These are phyloP conservation scores for Ceyx cyanopectus DNA, from an alignment of 2,113 vertebrate genomes.

Conservation along the genomic window DNA sequence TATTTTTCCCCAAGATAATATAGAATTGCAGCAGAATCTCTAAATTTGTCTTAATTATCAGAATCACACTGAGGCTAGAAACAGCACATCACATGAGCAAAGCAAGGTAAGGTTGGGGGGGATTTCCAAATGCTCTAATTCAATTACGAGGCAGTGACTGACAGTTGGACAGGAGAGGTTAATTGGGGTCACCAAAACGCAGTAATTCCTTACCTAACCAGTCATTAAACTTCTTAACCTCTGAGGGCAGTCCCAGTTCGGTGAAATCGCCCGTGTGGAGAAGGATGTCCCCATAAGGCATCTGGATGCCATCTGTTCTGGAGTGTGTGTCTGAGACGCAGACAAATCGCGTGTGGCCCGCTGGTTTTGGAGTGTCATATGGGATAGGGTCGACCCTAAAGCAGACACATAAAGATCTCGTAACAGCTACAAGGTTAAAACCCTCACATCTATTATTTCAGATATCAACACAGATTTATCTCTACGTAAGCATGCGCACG, in stretches of 20 bases:
- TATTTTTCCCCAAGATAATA: constrained; percentile 17
- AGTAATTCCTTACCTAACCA: constrained; percentile 97
- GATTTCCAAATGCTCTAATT: constrained; percentile 79
- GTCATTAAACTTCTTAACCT: constrained; percentile 99
- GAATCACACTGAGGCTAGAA: constrained; percentile 67
- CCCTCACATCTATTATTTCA: constrained; percentile 52
- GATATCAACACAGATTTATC: neutral
- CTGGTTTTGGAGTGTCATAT: constrained; percentile 96
- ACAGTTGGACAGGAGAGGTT: constrained; percentile 81
- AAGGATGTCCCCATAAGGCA: constrained; percentile 98
- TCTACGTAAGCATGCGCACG: fast-evolving
- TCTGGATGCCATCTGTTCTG: constrained; percentile 99
- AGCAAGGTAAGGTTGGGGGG: constrained; percentile 40
- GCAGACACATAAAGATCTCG: constrained; percentile 82
- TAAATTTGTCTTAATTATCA: constrained; percentile 76
- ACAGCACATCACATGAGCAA: constrained; percentile 53
- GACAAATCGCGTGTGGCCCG: constrained; percentile 98
- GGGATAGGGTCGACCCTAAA: constrained; percentile 97
- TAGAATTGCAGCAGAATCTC: constrained; percentile 65
- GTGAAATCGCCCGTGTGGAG: constrained; percentile 99
- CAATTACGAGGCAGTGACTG: constrained; percentile 82
- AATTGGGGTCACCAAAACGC: constrained; percentile 83
- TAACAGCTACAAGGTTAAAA: constrained; percentile 75
- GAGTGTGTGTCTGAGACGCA: constrained; percentile 99
- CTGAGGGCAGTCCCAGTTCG: constrained; percentile 97